These are phyloP conservation scores for Tor tambroides DNA, from an alignment of 2,113 vertebrate genomes.

Conservation along the genomic window DNA sequence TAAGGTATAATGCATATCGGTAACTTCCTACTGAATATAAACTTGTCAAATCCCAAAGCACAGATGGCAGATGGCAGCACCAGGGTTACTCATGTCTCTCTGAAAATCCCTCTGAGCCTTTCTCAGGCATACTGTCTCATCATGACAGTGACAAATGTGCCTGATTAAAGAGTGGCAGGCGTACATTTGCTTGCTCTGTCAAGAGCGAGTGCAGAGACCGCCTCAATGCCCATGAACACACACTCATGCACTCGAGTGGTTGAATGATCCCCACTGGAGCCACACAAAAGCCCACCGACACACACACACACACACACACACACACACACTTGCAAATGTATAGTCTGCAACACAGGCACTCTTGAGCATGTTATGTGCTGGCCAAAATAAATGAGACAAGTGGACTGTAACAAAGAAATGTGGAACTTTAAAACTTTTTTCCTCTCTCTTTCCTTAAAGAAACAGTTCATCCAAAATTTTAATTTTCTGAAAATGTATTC, in stretches of 20 bases:
- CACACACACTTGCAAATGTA: background rate
- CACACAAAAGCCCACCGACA: background rate
- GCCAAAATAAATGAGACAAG: background rate
- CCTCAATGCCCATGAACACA: slow-evolving; percentile 16
- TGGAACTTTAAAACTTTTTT: background rate
- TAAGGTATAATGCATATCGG: slow-evolving; percentile 3
- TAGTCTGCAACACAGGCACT: background rate
- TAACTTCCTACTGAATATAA: slow-evolving; percentile 8
- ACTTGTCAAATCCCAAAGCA: slow-evolving; percentile 29
- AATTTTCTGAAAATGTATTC: background rate
- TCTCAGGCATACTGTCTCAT: slow-evolving; percentile 28
- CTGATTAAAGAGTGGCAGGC: slow-evolving; percentile 35
- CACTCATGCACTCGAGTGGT: background rate
- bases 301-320: too few relatives aligned
- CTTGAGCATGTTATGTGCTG: too few relatives aligned
- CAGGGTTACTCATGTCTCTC: slow-evolving; percentile 32
- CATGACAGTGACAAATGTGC: slow-evolving; percentile 19
- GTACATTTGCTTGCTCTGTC: slow-evolving; percentile 23
- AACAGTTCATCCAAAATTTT: background rate
- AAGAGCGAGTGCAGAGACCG: background rate
- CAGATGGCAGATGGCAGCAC: slow-evolving; percentile 37
- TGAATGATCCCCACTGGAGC: slow-evolving; percentile 22
- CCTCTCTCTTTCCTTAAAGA: background rate
- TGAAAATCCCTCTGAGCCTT: slow-evolving; percentile 14
- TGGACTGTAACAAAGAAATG: background rate